A percentile compares a stretch with the other conserved stretches of the same genome.
Evolutionary conservation across 2,888 invertebrate species (phyloP).

Genomic region (Alloscopus bannaensis): DNA sequence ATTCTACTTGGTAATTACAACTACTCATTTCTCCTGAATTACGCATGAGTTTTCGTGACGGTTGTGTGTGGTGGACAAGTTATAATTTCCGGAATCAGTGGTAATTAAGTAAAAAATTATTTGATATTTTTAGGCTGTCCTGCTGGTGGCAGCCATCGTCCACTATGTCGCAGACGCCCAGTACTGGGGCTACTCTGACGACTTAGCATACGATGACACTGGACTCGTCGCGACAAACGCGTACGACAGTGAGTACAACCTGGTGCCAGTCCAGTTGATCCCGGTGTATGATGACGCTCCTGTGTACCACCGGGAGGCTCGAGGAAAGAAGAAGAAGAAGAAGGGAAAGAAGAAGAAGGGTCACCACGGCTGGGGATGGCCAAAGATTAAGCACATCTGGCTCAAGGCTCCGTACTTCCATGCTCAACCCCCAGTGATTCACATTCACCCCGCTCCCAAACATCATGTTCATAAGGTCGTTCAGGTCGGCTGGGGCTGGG

Average conservation of each 20-base stretch:
- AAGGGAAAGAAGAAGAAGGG: constrained; percentile 34
- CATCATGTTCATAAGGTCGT: constrained; percentile 46
- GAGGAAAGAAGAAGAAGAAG: constrained; percentile 32
- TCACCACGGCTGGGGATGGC: constrained; percentile 59
- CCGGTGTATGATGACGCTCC: constrained; percentile 49
- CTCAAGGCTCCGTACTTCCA: constrained; percentile 56
- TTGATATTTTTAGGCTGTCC: constrained; percentile 63
- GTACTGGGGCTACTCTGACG: constrained; percentile 46
- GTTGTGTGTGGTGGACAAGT: constrained; percentile 15
- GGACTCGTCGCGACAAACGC: no score
- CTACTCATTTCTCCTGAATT: constrained; percentile 5
- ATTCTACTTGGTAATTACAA: constrained; percentile 60
- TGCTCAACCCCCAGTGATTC: constrained; percentile 52
- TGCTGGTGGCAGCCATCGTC: constrained; percentile 66
- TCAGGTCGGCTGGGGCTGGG: constrained; percentile 61
- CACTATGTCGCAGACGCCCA: constrained; percentile 44
- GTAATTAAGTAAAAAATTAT: no score
- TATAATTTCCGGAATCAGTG: neutral
- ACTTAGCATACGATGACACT: constrained; percentile 24
- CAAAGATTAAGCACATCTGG: constrained; percentile 56
- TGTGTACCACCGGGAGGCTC: constrained; percentile 32
- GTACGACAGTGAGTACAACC: constrained; percentile 52
- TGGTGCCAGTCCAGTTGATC: constrained; percentile 51
- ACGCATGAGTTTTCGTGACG: neutral
- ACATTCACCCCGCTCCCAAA: constrained; percentile 55